Evolutionary conservation across 1,140 invertebrate species (phyloP), one percentile per base, ranked within the genome.

Genomic region (Meloidogyne exigua): DNA sequence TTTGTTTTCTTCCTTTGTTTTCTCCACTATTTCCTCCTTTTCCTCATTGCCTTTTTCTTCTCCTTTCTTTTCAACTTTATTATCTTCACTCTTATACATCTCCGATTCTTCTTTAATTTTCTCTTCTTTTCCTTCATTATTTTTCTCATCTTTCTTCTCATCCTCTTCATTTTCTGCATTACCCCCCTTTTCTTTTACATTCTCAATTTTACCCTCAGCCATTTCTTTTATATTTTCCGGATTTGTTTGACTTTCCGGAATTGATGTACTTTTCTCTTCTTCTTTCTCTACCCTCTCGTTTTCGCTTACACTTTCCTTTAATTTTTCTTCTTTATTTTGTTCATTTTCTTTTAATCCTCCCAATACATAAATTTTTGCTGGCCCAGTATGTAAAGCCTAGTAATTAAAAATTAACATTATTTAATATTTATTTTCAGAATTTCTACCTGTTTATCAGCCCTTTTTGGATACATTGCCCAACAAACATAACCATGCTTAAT

Each of bases 391-490:
- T n/a, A 57, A 57, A n/a, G 49, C 49, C 49, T 57, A n/a, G 0
- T 57, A 57, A 18, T 32, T 32, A 32, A 32, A 32, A 2, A 32
- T 32, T 3, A 32, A 32, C 28, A 32, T 32, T 3, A 32, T 32
- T 32, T 15, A 44, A 18, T 44, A 12, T 49, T 49, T n/a, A 2
- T 57, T 49, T 49, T 49, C 15, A 49, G 13, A 57, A 57, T 9
- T 57, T 36, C 11, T 64, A 65, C 72, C 25, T 73, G 72, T 11
- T 73, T 73, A 32, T 73, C 72, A 25, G 57, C 72, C 25, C 18
- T 73, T 1, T 57, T 42, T 18, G 72, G 13, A 64, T 73, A 73
- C 9, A 73, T 21, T 9, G 72, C 72, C 72, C 72, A 73, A 21
- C 72, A 73, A n/a, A 73, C 25, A 36, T 36, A 73, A 12, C 72